Evolutionary conservation across 2,113 vertebrate genomes (phyloP).

Genomic region (Apodemus sylvaticus): DNA sequence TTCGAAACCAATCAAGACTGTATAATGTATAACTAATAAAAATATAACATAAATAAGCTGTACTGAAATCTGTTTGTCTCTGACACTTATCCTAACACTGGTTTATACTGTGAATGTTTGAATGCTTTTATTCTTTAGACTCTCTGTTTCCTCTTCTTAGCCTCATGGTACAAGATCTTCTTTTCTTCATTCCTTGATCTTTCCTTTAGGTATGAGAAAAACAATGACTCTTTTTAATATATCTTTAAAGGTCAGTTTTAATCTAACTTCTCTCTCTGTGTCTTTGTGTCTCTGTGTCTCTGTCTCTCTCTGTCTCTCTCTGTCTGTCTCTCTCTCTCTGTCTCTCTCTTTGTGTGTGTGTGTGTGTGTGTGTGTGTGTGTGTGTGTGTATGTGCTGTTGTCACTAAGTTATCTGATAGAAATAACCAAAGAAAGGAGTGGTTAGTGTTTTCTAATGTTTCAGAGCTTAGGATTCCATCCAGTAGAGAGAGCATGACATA

Average conservation of each 20-base stretch:
- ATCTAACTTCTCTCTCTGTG: no score
- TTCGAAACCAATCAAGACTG: accelerated
- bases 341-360: not conserved
- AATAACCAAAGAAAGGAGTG: not conserved
- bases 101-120: not conserved
- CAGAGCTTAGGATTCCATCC: not conserved
- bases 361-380: not conserved
- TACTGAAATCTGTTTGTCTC: not conserved
- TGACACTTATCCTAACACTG: not conserved
- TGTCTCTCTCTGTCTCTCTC: no score
- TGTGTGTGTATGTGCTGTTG: not conserved
- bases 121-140: not conserved
- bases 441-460: not conserved
- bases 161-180: not conserved
- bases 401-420: not conserved
- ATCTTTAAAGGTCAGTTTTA: not conserved
- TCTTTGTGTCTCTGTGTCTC: no score
- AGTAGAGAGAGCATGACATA: not conserved
- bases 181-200: not conserved
- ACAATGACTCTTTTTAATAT: not conserved
- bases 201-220: not conserved
- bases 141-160: not conserved
- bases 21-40: not conserved
- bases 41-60: not conserved
- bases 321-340: no score